phyloP scores from a whole-genome alignment of 2,888 invertebrate species.

The Aricia artaxerxes region DNA sequence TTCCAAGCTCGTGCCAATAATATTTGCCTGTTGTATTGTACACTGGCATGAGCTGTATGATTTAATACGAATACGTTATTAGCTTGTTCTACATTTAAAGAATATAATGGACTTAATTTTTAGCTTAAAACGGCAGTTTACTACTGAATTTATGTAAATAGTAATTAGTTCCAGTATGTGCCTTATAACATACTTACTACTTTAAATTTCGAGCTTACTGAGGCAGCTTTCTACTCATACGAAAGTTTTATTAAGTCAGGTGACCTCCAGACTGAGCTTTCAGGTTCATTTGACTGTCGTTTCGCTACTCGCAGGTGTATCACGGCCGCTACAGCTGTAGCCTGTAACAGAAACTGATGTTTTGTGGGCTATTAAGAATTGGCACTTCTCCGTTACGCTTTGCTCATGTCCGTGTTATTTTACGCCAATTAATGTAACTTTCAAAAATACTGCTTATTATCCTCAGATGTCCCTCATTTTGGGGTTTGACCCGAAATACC shows the following conservation, averaged over 20 bases:
- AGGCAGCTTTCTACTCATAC: neutral
- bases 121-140: neutral
- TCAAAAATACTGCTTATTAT: slow-evolving; percentile 10
- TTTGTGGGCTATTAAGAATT: slow-evolving; percentile 63
- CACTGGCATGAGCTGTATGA: neutral
- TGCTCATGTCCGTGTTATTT: slow-evolving; percentile 40
- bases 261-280: neutral
- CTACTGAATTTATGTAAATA: neutral
- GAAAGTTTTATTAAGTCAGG: neutral
- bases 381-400: slow-evolving; percentile 49
- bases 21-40: no score
- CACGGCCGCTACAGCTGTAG: neutral
- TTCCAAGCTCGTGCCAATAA: no score
- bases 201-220: neutral
- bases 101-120: neutral
- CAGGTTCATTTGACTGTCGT: neutral
- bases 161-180: neutral
- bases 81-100: neutral
- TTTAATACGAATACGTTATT: neutral
- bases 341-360: slow-evolving; percentile 53
- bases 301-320: slow-evolving; percentile 6
- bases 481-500: neutral
- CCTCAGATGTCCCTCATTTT: neutral
- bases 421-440: slow-evolving; percentile 24
- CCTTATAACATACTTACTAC: no score